Evolutionary conservation across 2,113 vertebrate species (phyloP).

Genomic region (Zootoca vivipara): DNA sequence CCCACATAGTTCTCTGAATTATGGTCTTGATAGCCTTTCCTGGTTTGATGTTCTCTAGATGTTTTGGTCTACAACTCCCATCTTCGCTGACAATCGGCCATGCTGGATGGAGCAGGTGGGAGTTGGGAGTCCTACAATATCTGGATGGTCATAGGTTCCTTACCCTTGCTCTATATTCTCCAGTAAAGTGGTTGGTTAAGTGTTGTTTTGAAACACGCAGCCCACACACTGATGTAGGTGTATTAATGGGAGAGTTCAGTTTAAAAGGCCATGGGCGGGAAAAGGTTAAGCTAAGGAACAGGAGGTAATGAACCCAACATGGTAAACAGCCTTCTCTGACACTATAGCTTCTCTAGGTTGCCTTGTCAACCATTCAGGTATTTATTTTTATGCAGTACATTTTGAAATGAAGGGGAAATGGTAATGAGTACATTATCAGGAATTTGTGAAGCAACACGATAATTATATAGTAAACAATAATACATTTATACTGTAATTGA

Average conservation of each 20-base stretch:
- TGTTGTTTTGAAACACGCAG: neutral
- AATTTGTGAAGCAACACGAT: neutral
- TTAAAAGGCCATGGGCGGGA: neutral
- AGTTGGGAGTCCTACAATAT: neutral
- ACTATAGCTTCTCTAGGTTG: neutral
- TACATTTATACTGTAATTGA: too few relatives aligned
- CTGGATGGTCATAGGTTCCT: neutral
- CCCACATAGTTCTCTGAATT: too few relatives aligned
- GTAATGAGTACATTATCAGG: neutral
- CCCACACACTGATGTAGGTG: neutral
- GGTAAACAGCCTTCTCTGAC: neutral
- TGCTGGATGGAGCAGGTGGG: too few relatives aligned
- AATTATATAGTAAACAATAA: neutral
- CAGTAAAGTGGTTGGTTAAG: neutral
- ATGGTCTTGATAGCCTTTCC: too few relatives aligned
- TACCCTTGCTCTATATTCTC: too few relatives aligned
- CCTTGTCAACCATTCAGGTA: neutral
- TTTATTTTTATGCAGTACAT: neutral
- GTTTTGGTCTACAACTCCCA: too few relatives aligned
- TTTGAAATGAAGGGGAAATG: neutral
- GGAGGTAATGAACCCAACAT: neutral
- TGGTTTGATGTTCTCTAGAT: neutral
- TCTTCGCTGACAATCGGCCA: too few relatives aligned
- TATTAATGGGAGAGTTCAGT: neutral
- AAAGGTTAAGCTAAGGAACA: neutral